Evolutionary conservation across 1,140 invertebrate species (phyloP).

Genomic region (Macrobrachium nipponense): DNA sequence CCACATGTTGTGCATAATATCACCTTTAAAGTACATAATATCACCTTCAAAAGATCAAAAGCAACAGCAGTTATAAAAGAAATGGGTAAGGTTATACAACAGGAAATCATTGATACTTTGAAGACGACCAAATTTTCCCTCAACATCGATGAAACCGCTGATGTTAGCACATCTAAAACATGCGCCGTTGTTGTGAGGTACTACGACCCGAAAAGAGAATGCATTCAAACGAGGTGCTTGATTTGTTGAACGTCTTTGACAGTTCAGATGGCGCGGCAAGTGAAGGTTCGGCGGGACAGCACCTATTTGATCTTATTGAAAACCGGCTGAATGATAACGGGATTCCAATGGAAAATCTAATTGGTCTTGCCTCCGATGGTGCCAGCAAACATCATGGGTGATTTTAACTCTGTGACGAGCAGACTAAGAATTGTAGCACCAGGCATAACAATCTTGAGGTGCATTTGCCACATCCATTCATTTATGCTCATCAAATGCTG

Average conservation of each 20-base stretch:
- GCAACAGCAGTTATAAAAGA: background rate
- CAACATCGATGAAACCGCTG: background rate
- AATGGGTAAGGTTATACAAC: background rate
- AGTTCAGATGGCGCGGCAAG: background rate
- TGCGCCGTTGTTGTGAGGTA: background rate
- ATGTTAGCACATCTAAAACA: background rate
- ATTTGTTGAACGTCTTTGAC: background rate
- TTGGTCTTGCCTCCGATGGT: slow-evolving; percentile 6
- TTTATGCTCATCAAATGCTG: slow-evolving; percentile 8
- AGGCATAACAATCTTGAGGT: slow-evolving; percentile 17
- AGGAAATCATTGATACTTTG: background rate
- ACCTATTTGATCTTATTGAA: background rate
- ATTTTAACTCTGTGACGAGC: background rate
- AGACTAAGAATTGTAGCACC: background rate
- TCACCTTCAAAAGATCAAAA: background rate
- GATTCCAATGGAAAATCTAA: background rate
- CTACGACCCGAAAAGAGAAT: background rate
- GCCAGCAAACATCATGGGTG: slow-evolving; percentile 15
- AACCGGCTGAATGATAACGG: background rate
- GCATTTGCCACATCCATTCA: slow-evolving; percentile 17
- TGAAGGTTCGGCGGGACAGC: background rate
- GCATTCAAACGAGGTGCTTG: background rate
- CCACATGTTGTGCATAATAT: slow-evolving; percentile 6
- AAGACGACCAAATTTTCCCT: background rate
- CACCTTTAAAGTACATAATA: too few species aligned